Evolutionary conservation across 37 sponge, comb jelly and placozoan genomes (phyloP).

Genomic region (Ianthella basta): DNA sequence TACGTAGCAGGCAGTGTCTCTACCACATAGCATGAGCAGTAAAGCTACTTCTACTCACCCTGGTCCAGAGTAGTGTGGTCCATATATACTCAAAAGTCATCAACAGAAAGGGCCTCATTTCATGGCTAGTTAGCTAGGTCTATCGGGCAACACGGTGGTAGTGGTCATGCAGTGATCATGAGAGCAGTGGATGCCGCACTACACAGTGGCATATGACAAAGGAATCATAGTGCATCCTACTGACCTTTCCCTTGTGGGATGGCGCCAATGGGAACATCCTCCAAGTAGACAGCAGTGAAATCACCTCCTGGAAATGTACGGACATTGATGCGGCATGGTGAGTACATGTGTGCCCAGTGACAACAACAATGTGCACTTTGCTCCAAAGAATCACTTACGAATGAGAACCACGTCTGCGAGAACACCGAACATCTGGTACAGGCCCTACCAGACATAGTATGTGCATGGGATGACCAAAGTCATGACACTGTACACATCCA

Average conservation of each 20-base stretch:
- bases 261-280: slow-evolving; percentile 84
- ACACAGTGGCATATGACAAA: not conserved
- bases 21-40: not conserved
- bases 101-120: slow-evolving; percentile 46
- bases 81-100: slow-evolving; percentile 87
- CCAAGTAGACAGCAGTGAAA: slow-evolving; percentile 67
- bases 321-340: not conserved
- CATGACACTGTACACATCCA: no score
- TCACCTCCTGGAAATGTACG: slow-evolving; percentile 8
- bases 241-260: slow-evolving; percentile 59
- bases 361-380: no score
- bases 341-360: not conserved
- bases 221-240: not conserved
- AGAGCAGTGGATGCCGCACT: not conserved
- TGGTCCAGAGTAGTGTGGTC: slow-evolving; percentile 47
- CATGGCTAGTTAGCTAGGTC: slow-evolving; percentile 82
- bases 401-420: slow-evolving; percentile 77
- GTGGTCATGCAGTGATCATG: not conserved
- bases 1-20: not conserved
- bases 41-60: not conserved
- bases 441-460: slow-evolving; percentile 62
- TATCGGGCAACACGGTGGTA: not conserved
- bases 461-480: no score
- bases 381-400: slow-evolving; percentile 42
- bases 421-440: slow-evolving; percentile 91